Base-by-base conservation (phyloP, 1,140 invertebrate genomes). In the Portunus trituberculatus region DNA sequence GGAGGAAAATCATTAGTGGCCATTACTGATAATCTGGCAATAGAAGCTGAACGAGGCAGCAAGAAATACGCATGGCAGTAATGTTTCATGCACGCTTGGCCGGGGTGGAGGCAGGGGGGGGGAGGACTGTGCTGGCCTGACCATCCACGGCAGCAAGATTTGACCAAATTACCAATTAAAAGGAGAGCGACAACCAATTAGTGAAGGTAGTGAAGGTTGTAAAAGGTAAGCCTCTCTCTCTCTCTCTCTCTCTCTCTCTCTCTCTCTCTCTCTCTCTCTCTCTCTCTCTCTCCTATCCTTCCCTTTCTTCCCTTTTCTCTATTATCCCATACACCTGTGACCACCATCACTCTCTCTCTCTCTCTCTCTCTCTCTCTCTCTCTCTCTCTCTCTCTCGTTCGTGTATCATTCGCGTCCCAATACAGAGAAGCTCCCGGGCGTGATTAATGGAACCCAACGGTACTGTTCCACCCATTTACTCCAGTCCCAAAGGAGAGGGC, bases 301-400 rank as follows among this genome's bases (percentile, higher is more conserved):
- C 52, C 16, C 12, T 20, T 7, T 76, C 67, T 76, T 20, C n/a
- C 25, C 20, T 25, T 32, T 14, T 67, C n/a, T 31, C 59, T 16
- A 29, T n/a, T 25, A 7, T 67, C 29, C 29, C 48, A 52, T 16
- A 32, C 14, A 59, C 16, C 20, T 25, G 39, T 39, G 39, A 39
- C 39, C 39, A 39, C 31, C n/a, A 2, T 88, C 89, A 59, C 46
- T 91, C 89, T 91, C 89, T 91, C 89, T 25, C 46, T 59, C 16
- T 31, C 89, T 91, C 48, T 48, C 28, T 59, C n/a, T 29, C 89
- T 91, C 20, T 31, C 45, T 92, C 59, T 92, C 59, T 92, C 86
- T 88, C 86, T 88, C 86, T 88, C 89, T 91, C 46, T 91, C 89
- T 52, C 89, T 52, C 45, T 91, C 48, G n/a, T 39, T 48, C 48